Evolutionary conservation across 92 coral and sea anemone genomes (phyloP).

Genomic region (Actinernus sp.): DNA sequence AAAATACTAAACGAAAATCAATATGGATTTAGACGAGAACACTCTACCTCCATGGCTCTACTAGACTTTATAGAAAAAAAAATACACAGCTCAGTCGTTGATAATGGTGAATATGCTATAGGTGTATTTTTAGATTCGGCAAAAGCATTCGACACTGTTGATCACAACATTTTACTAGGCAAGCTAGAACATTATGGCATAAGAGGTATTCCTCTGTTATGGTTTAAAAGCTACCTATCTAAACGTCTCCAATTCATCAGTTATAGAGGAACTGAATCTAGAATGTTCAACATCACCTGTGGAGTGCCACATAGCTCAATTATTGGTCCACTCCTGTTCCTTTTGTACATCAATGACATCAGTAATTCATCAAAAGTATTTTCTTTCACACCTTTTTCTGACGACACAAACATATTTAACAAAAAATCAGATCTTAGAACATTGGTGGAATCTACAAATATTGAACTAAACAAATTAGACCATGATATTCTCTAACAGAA

Average conservation of each 20-base stretch:
- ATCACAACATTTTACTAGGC: background rate
- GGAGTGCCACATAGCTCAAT: background rate
- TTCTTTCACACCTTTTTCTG: background rate
- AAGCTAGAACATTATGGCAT: background rate
- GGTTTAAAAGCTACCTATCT: background rate
- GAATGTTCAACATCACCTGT: background rate
- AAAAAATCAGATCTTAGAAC: background rate
- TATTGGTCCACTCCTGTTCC: background rate
- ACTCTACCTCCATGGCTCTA: background rate
- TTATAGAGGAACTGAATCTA: background rate
- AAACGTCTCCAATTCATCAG: background rate
- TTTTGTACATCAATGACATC: background rate
- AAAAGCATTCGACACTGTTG: background rate
- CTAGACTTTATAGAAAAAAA: background rate
- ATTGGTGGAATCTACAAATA: background rate
- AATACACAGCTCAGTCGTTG: background rate
- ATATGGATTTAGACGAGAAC: background rate
- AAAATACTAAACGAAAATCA: background rate
- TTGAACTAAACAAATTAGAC: no score
- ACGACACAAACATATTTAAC: background rate
- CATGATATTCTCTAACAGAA: no score
- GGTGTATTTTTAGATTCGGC: background rate
- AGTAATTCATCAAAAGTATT: background rate
- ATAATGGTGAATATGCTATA: background rate
- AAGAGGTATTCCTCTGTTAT: background rate